phyloP scores from a whole-genome alignment of 2,888 invertebrate genomes.

The Drosophila histrio region DNA sequence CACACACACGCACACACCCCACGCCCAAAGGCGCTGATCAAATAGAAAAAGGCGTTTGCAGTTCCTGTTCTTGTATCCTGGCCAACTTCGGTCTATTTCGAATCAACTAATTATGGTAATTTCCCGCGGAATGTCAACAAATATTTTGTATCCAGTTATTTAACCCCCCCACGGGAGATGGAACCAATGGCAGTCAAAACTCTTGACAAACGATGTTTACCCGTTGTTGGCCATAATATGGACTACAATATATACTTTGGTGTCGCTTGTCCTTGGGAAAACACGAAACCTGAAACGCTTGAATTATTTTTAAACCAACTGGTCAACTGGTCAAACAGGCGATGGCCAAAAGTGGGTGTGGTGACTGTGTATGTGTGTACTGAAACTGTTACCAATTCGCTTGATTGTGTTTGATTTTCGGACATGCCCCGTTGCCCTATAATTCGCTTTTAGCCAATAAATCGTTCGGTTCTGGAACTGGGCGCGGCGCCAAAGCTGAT shows the following conservation, averaged over 20 bases:
- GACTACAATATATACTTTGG: constrained; percentile 25
- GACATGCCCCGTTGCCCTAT: constrained; percentile 50
- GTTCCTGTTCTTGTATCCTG: constrained; percentile 39
- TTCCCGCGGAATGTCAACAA: constrained; percentile 81
- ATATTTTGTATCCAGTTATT: constrained; percentile 72
- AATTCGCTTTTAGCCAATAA: constrained; percentile 75
- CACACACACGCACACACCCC: constrained; percentile 3
- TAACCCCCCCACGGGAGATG: constrained; percentile 3
- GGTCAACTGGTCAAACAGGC: constrained; percentile 30
- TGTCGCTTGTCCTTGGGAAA: constrained; percentile 54
- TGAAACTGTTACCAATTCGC: constrained; percentile 71
- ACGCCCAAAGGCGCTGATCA: constrained; percentile 42
- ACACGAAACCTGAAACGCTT: constrained; percentile 57
- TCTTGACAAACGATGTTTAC: constrained; percentile 79
- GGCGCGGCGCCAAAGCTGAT: constrained; percentile 62
- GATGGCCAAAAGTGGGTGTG: constrained; percentile 29
- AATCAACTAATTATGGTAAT: constrained; percentile 83
- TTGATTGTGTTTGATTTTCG: constrained; percentile 80
- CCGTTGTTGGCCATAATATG: constrained; percentile 42
- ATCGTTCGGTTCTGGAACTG: constrained; percentile 51
- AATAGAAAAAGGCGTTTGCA: constrained; percentile 53
- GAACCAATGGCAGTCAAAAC: constrained; percentile 67
- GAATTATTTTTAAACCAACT: constrained; percentile 73
- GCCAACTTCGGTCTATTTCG: constrained; percentile 50
- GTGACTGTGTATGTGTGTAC: constrained; percentile 44